Base-by-base conservation (phyloP, 37 sponge, comb jelly and placozoan species). In the Diacarnus erythraeanus region DNA sequence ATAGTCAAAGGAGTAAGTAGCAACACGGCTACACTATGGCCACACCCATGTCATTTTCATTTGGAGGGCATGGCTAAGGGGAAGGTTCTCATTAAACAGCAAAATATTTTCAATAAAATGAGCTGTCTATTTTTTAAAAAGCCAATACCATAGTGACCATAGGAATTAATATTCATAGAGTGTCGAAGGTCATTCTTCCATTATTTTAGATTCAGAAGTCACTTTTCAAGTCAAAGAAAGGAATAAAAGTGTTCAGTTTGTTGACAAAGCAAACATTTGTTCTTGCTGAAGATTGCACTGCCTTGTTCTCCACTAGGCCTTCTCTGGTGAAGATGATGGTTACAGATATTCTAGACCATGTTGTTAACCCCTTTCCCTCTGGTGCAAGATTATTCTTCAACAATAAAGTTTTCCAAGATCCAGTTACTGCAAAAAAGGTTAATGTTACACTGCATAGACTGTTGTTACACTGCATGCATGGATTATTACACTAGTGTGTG, bases 281-380 rank as follows among this genome's bases (percentile, higher is more conserved):
- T 18, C 64, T 85, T 35, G 42, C 77, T 27, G 76, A 80, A 31
- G 75, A 75, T 1, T 81, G 82, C 43, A 8, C 3, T 0, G 87
- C 69, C 9, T 10, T 31, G 8, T 87, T 87, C 38, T 64, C 81
- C 18, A 75, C 87, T 3, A 73, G 75, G 20, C 87, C 87, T 22
- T 47, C 72, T 26, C 76, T 74, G 0, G 59, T 87, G 12, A 51
- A 59, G 61, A 23, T 87, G 42, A 74, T 69, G 21, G 51, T 80
- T 27, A 70, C 87, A 21, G 81, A 87, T 34, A 56, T 87, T 1
- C 26, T 87, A 20, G 42, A 75, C 3, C 44, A 43, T 51, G 38
- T 82, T 17, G 38, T 36, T 9, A 38, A 72, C 43, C 51, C 74
- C 1, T 82, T 82, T 44, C 82, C 82, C 25, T 21, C 33, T 1